phyloP scores from a whole-genome alignment of 2,888 invertebrate genomes.

The Aplocera efformata region DNA sequence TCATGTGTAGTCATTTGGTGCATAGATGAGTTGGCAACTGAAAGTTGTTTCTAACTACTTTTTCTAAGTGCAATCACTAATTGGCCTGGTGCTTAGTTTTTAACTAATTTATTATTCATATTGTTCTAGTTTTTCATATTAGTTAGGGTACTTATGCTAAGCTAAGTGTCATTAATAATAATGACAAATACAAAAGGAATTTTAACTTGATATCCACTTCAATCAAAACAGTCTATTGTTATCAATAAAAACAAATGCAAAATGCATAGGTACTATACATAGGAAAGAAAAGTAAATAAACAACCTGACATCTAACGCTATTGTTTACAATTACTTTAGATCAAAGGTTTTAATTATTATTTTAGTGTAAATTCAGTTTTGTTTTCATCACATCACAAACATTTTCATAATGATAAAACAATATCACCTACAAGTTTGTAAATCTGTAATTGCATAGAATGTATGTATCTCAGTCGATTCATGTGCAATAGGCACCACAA shows the following conservation, averaged over 20 bases:
- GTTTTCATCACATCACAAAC: too few relatives aligned
- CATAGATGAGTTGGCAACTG: slow-evolving; percentile 77
- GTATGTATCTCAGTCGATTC: too few relatives aligned
- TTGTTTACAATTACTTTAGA: too few relatives aligned
- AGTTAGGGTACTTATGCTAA: slow-evolving; percentile 23
- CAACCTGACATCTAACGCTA: neutral
- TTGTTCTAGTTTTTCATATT: slow-evolving; percentile 29
- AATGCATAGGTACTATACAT: slow-evolving; percentile 20
- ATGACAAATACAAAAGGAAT: slow-evolving; percentile 22
- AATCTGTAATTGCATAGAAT: too few relatives aligned
- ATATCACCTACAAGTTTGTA: too few relatives aligned
- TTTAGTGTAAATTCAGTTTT: too few relatives aligned
- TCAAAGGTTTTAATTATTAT: too few relatives aligned
- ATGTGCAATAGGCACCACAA: too few relatives aligned
- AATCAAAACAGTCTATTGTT: slow-evolving; percentile 30
- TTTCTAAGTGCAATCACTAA: slow-evolving; percentile 50
- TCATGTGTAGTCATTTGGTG: slow-evolving; percentile 71
- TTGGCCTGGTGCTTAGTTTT: slow-evolving; percentile 31
- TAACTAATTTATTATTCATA: slow-evolving; percentile 36
- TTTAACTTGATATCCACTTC: slow-evolving; percentile 16
- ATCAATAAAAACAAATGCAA: slow-evolving; percentile 28
- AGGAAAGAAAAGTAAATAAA: slow-evolving; percentile 26
- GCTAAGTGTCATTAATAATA: slow-evolving; percentile 19
- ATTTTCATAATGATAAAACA: too few relatives aligned
- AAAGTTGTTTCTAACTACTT: slow-evolving; percentile 73